Evolutionary conservation across 2,888 invertebrate species (phyloP), one percentile per base, ranked within the genome.

Genomic region (Patella caerulea): DNA sequence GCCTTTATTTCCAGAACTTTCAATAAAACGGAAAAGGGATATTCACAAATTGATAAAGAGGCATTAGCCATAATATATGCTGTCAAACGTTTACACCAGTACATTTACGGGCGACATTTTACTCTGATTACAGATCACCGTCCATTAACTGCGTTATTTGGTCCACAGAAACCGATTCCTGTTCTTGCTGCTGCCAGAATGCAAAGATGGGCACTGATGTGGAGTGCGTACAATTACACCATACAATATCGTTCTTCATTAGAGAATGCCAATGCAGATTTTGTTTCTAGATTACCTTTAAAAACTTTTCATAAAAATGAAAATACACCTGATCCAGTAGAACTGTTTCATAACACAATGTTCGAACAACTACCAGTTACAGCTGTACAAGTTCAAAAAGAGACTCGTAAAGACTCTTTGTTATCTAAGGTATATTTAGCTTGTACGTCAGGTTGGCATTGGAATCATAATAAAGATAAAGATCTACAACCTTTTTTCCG

Each of bases 131-230:
- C 91, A 0, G 92, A 92, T 78, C 90, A 92, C 77, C 86, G 90
- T 77, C 92, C 92, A 0, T 78, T 93, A 3, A 89, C 85, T 15
- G 73, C 83, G 5, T 89, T 92, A 70, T 89, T 92, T 74, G 82
- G 84, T 76, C 83, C 86, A 34, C 84, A 87, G 86, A 80, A 71
- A 45, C 79, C 81, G 4, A 80, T 90, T 14, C 87, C 88, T 11
- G 78, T 83, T 5, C 79, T 84, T 69, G 80, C 88, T 2, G 88
- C 88, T n/a, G 84, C 83, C 53, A 77, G 88, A 17, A 78, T 90
- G 11, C 86, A 87, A 75, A 71, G 85, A 24, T 89, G 87, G 84
- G 84, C 84, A 2, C 29, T 85, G 0, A 82, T 82, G 7, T 77
- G 92, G 19, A 83, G 89, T 4, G 88, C 85, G 5, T 91, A 90